A percentile compares a stretch with the other conserved stretches of the same genome.
These are phyloP conservation scores for Cataglyphis altisquamis DNA, from an alignment of 2,888 invertebrate genomes.

Conservation along the genomic window DNA sequence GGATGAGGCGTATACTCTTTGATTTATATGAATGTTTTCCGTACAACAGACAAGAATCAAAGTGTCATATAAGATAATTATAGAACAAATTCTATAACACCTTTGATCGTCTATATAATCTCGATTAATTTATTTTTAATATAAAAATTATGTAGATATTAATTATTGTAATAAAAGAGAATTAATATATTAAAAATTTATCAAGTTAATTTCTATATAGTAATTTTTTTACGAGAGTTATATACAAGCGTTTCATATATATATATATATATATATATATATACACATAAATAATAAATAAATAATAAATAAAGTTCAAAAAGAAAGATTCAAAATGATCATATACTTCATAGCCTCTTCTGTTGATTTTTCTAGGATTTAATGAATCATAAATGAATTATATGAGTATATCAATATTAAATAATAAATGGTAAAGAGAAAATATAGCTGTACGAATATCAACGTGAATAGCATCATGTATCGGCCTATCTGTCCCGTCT, in stretches of 20 bases:
- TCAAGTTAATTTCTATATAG: not conserved
- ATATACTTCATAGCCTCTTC: not conserved
- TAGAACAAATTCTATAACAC: not conserved
- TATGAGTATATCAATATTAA: not conserved
- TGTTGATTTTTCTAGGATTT: not conserved
- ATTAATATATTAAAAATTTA: not conserved
- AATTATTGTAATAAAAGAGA: not conserved
- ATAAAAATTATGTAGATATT: not conserved
- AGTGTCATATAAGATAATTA: not conserved
- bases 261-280: no score
- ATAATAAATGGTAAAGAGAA: slow-evolving; percentile 19
- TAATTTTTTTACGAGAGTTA: not conserved
- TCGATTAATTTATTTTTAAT: not conserved
- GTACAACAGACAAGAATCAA: not conserved
- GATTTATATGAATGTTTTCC: slow-evolving; percentile 29
- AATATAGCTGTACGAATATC: slow-evolving; percentile 51
- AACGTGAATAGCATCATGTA: slow-evolving; percentile 45
- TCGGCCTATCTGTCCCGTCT: slow-evolving; percentile 75
- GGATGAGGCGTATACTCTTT: slow-evolving; percentile 42
- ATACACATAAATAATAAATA: no score
- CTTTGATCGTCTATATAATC: not conserved
- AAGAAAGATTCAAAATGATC: not conserved
- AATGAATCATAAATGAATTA: slow-evolving; percentile 37
- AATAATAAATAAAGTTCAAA: no score
- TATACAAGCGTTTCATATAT: not conserved